A percentile compares a stretch with the other conserved stretches of the same genome.
Conservation (phyloP, 2,113 vertebrate genomes). For the Cavia aperea region DNA sequence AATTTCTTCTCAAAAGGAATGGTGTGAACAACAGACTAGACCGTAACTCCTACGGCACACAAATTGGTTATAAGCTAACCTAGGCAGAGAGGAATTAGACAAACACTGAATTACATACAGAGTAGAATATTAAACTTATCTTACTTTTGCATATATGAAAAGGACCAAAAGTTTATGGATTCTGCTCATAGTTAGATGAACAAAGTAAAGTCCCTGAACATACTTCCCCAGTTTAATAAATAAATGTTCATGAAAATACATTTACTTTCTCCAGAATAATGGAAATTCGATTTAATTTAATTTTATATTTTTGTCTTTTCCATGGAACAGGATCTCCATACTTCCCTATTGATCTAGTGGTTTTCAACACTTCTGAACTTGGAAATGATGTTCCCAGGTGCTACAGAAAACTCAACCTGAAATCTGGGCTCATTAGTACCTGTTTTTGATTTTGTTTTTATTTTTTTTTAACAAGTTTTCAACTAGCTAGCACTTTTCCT, state of each 20-base stretch:
- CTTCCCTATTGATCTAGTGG: background rate
- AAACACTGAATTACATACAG: background rate
- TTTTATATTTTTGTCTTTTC: background rate
- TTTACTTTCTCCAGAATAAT: background rate
- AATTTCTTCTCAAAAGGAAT: background rate
- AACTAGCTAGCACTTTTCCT: background rate
- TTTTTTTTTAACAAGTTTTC: background rate
- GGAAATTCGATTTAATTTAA: background rate
- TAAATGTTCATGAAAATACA: background rate
- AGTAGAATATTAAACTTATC: background rate
- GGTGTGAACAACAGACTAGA: background rate
- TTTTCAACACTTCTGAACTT: background rate
- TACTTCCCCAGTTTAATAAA: background rate
- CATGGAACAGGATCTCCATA: background rate
- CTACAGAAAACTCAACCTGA: background rate
- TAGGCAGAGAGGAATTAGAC: background rate
- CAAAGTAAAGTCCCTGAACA: background rate
- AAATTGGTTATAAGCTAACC: accelerated
- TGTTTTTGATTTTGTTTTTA: too few species aligned
- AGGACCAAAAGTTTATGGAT: background rate
- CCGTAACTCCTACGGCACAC: accelerated
- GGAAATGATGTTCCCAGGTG: background rate
- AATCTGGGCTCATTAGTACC: background rate
- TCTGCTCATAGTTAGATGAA: background rate
- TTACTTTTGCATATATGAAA: background rate